Base-by-base conservation (phyloP, 2,888 invertebrate genomes). In the Mythimna ferrago region DNA sequence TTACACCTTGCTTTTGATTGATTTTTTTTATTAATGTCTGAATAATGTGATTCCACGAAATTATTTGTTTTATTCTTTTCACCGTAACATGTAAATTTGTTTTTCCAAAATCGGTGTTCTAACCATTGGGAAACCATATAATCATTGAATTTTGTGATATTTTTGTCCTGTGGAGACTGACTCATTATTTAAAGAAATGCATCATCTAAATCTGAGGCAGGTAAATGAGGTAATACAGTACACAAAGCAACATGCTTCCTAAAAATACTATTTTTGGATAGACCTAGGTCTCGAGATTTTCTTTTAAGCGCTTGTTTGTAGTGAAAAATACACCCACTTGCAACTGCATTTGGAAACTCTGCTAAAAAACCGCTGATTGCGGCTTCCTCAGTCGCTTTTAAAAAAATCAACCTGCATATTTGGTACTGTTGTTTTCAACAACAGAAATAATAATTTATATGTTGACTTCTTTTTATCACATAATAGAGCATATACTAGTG, bases 91-190 rank as follows among this genome's bases (percentile, higher is more conserved):
- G 62, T 56, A 44, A 64, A 71, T 54, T 69, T 63, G 41, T 0
- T 69, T 69, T 48, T 62, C 35, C 41, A 41, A 41, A 41, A 41
- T 41, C 41, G 41, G 41, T 41, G 73, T 60, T 67, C 66, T 57
- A 76, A 66, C 73, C 75, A 67, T 73, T 75, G 67, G 3, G 57
- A 62, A 62, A 73, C 57, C 51, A 73, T 73, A 57, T 70, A 70
- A 62, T 63, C 51, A 63, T 63, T 69, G 6, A 72, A 63, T 62
- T 61, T 72, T 56, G 56, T 72, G 4, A 64, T 32, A 54, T 68
- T 72, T 60, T 61, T 64, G 41, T 41, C 41, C 41, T 10, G 41
- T 41, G 41, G 41, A 41, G 41, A 41, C 41, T 41, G 41, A 54
- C 41, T 41, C 41, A 41, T 41, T 41, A 41, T 41, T 9, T 41